Evolutionary conservation across 2,797 vertebrate species (phyloP), one percentile per base, ranked within the genome.

Genomic region (Melanotaenia boesemani): DNA sequence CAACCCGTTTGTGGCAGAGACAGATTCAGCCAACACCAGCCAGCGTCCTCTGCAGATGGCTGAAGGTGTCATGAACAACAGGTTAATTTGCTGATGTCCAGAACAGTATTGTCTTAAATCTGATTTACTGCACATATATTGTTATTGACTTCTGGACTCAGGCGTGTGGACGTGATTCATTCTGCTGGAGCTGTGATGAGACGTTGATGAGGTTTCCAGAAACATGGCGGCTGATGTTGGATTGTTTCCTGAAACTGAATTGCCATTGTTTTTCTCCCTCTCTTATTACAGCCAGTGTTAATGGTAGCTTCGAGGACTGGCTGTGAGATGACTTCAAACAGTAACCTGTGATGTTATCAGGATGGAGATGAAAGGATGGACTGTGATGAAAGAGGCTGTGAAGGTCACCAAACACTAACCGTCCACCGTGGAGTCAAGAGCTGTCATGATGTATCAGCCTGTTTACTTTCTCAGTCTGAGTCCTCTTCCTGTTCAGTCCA

Each of bases 21-120:
- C 90, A 60, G 93, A 94, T 61, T 90, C 89, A 58, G 94, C 93
- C 0, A 74, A 94, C 74, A 95, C 95, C 67, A 96, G 90, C 84
- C 96, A 97, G 86, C 93, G 96, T 1, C 97, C 97, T 20, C 93
- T 98, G 60, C 96, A 97, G 80, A 94, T 97, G 82, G 72, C 89
- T 0, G 96, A 96, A 56, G 90, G 93, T 59, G 90, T 92, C 71
- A 82, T 89, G 79, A 92, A 91, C 76, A 88, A 73, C 76, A 93
- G 89, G 95, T 95, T 60, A 79, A 80, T 73, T 13, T 70, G 7
- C 4, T 10, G 15, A 10, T 30, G 18, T n/a, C 10, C 12, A 32
- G 32, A 34, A 5, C 32, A 34, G 32, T 34, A 34, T 34, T 5
- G 7, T 7, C 18, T 8, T 63, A 2, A 5, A 41, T 48, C 18